Evolutionary conservation across 64 coral and sea anemone genomes (phyloP), one percentile per base, ranked within the genome.

Genomic region (Trachythela sp.): DNA sequence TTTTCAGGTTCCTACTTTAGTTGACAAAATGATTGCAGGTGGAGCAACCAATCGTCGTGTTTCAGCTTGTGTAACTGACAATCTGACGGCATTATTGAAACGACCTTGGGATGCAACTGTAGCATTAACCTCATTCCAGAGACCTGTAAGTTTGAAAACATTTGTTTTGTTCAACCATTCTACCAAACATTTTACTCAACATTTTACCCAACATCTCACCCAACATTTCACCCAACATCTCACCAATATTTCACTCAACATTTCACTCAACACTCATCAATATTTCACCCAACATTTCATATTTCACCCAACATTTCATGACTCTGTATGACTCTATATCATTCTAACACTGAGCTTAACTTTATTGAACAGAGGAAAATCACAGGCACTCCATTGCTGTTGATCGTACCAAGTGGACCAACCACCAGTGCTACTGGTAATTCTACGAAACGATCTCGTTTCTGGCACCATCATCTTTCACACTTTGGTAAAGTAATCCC

Each of bases 381-480:
- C 38, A 91, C 96, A 20, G 96, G 96, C 30, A 91, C 96, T 14
- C 96, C 96, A 33, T 48, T 99, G 80, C 54, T 99, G 24, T 48
- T 99, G 86, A 93, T 99, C 84, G 96, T 99, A 6, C 96, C 96
- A 6, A 99, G 96, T 88, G 96, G 96, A 35, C 96, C 96, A 17
- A 99, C 96, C 35, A 99, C 96, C n/a, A 99, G 86, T 48, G 89
- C 94, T 48, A 83, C 93, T 84, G 96, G 96, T 9, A 95, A 91
- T 9, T 99, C 96, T 27, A 93, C 93, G 26, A 99, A 99, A 54
- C 70, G 96, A 45, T 87, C 93, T 32, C 91, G 96, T 49, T 99
- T 99, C 89, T 99, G 96, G 96, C 96, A 99, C 64, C 94, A 99
- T 75, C 96, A 99, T 35, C 89, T 99, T 52, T 99, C 96, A 64